Conservation (phyloP, 2,113 vertebrate genomes). For the Caranx ignobilis region DNA sequence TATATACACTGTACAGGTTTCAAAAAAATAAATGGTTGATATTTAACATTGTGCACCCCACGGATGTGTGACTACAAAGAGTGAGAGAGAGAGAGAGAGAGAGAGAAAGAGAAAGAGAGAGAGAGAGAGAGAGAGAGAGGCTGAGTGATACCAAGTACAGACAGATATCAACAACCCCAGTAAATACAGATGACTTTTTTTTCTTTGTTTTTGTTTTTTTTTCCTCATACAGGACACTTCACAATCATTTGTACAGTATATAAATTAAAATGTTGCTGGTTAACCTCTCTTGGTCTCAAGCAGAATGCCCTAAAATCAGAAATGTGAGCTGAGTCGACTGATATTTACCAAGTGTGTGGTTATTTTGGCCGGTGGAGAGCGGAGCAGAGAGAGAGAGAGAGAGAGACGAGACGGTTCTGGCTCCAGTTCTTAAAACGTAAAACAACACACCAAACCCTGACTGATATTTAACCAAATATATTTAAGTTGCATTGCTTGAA, state of each 20-base stretch:
- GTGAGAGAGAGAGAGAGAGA: conserved; percentile 63
- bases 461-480: conserved; percentile 36
- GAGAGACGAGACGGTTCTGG: conserved; percentile 13
- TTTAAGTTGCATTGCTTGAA: conserved; percentile 51
- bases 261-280: conserved; percentile 75
- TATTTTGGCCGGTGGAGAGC: conserved; percentile 47
- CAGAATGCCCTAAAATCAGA: conserved; percentile 70
- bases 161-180: conserved; percentile 77
- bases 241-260: conserved; percentile 72
- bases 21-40: conserved; percentile 83
- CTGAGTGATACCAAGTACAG: conserved; percentile 71
- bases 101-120: conserved; percentile 61
- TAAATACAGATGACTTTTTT: conserved; percentile 67
- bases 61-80: conserved; percentile 75
- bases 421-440: conserved; percentile 50
- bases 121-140: conserved; percentile 59
- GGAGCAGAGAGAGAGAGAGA: background rate
- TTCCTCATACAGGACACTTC: conserved; percentile 72
- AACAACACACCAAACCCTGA: conserved; percentile 62
- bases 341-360: conserved; percentile 42
- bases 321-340: conserved; percentile 43
- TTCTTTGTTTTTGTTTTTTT: conserved; percentile 17
- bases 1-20: conserved; percentile 87
- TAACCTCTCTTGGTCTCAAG: conserved; percentile 74
- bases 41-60: conserved; percentile 84